phyloP scores from a whole-genome alignment of 2,113 vertebrate species.

The Xiphophorus couchianus region DNA sequence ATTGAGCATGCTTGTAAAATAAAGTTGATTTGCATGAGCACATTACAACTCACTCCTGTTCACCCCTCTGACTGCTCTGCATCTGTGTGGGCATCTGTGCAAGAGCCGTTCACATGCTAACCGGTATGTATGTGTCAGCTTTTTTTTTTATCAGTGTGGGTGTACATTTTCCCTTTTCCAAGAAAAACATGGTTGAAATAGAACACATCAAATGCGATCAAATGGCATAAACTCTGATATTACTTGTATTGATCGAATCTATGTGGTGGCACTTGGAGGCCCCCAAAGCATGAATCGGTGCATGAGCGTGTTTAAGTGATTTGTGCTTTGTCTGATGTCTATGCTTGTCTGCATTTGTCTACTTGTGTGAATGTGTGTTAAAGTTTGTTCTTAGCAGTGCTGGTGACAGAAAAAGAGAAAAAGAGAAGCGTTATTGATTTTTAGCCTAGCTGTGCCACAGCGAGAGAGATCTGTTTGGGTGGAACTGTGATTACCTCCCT shows the following conservation, averaged over 20 bases:
- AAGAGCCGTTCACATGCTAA: constrained; percentile 27
- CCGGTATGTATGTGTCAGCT: constrained; percentile 1
- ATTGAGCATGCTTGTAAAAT: neutral
- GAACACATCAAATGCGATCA: constrained; percentile 23
- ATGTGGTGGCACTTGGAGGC: constrained; percentile 59
- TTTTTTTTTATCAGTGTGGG: constrained; percentile 31
- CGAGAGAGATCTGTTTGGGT: constrained; percentile 70
- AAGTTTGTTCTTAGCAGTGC: constrained; percentile 55
- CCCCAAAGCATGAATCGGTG: constrained; percentile 31
- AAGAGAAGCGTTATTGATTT: constrained; percentile 72
- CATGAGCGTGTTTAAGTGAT: constrained; percentile 50
- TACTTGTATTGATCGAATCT: constrained; percentile 68
- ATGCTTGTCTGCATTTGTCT: constrained; percentile 34
- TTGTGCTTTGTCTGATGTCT: constrained; percentile 42
- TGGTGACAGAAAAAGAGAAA: constrained; percentile 56
- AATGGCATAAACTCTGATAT: constrained; percentile 62
- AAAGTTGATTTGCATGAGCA: constrained; percentile 29
- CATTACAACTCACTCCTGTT: constrained; percentile 47
- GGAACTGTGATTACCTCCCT: constrained; percentile 70
- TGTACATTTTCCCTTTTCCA: constrained; percentile 1
- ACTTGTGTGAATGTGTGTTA: constrained; percentile 19
- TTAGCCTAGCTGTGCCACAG: constrained; percentile 48
- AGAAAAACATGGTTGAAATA: constrained; percentile 26
- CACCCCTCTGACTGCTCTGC: constrained; percentile 2
- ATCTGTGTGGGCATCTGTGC: constrained; percentile 6